These are phyloP conservation scores for Tipula unca DNA, from an alignment of 2,888 invertebrate genomes.

Conservation along the genomic window DNA sequence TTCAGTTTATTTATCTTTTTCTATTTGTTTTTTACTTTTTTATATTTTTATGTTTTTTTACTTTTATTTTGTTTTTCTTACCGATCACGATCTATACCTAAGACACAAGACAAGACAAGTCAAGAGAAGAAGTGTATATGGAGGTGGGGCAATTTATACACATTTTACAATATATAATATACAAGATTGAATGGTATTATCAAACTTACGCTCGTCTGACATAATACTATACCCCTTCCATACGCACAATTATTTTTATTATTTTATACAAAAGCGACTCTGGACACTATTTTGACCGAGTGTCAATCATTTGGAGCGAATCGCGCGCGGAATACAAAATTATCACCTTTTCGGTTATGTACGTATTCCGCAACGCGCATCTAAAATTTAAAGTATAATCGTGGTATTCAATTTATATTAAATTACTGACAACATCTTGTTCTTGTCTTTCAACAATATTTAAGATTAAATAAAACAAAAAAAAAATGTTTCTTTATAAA, in stretches of 20 bases:
- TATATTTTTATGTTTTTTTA: neutral
- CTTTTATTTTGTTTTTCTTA: neutral
- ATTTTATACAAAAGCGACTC: neutral
- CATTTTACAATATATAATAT: neutral
- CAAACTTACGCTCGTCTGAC: neutral
- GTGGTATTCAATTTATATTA: neutral
- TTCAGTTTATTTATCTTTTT: conserved; percentile 1
- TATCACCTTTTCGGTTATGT: neutral
- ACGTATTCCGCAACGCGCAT: neutral
- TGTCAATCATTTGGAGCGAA: neutral
- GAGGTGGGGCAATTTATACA: neutral
- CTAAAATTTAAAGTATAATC: neutral
- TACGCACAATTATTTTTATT: neutral
- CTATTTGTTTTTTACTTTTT: neutral
- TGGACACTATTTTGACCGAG: neutral
- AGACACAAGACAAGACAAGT: neutral
- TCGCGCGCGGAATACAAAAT: neutral
- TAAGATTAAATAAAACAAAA: neutral
- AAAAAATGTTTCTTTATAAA: neutral
- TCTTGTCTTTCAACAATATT: conserved; percentile 17
- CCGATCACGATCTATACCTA: conserved; percentile 14
- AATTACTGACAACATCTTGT: conserved; percentile 19
- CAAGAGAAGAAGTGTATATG: neutral
- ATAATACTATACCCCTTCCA: neutral
- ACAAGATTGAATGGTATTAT: neutral